Percentiles rank a stretch among this genome's conserved stretches.
These are phyloP conservation scores for Urocynchramus pylzowi DNA, from an alignment of 2,113 vertebrate species.

Conservation along the genomic window DNA sequence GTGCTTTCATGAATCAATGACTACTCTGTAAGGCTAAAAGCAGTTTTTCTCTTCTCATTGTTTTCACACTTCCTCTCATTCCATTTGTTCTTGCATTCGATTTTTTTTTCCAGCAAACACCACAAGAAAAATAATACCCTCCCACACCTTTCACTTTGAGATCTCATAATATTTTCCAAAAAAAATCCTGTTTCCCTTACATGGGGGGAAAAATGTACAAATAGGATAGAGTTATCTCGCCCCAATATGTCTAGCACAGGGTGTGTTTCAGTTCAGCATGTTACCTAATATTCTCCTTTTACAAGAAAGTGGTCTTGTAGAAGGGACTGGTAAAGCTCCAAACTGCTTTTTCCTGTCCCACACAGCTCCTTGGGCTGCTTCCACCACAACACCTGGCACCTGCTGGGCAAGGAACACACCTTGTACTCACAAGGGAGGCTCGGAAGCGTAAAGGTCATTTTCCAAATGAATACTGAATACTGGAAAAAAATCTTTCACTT, in stretches of 20 bases:
- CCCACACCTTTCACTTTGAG: background rate
- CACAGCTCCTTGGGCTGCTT: background rate
- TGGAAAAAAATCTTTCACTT: background rate
- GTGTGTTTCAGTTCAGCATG: background rate
- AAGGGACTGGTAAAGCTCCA: background rate
- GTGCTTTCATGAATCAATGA: constrained; percentile 14
- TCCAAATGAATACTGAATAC: background rate
- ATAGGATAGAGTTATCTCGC: background rate
- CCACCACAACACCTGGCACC: background rate
- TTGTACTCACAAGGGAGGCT: background rate
- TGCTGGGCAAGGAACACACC: background rate
- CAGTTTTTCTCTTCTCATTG: background rate
- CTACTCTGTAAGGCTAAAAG: constrained; percentile 25
- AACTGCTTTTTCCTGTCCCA: background rate
- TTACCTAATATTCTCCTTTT: background rate
- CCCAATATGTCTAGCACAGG: background rate
- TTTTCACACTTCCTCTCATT: background rate
- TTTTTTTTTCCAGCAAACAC: background rate
- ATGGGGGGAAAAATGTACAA: background rate
- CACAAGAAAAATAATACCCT: background rate
- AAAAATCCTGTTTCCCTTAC: background rate
- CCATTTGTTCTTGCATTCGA: background rate
- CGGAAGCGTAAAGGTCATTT: background rate
- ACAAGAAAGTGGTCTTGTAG: background rate
- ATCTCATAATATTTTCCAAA: background rate